A percentile compares a stretch with the other conserved stretches of the same genome.
Evolutionary conservation across 2,888 invertebrate species (phyloP).

Genomic region (Melieria picta): DNA sequence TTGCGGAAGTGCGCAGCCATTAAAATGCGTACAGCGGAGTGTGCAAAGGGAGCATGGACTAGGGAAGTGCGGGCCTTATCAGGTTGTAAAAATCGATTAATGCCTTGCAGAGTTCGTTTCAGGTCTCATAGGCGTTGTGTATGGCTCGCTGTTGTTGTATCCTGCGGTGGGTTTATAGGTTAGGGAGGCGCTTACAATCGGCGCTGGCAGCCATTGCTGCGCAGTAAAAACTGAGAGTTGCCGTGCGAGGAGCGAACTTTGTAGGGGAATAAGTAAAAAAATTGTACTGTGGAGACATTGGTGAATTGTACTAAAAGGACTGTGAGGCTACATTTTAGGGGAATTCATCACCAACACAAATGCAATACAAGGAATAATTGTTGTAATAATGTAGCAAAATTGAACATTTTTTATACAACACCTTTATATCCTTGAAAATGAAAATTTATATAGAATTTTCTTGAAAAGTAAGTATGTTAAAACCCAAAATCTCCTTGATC

Average conservation of each 20-base stretch:
- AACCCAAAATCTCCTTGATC: too few species aligned
- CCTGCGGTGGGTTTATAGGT: background rate
- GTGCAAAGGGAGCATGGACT: background rate
- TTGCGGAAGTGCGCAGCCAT: conserved; percentile 39
- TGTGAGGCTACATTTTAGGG: too few species aligned
- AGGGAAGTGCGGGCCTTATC: conserved; percentile 36
- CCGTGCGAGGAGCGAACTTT: background rate
- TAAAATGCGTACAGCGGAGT: conserved; percentile 18
- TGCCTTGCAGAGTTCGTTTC: background rate
- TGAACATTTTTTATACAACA: too few species aligned
- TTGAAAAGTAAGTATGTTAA: too few species aligned
- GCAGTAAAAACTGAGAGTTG: conserved; percentile 29
- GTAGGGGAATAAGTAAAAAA: background rate
- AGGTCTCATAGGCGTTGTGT: too few species aligned
- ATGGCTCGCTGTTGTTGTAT: too few species aligned
- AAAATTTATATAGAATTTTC: too few species aligned
- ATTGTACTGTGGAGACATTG: background rate
- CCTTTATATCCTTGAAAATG: too few species aligned
- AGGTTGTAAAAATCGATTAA: conserved; percentile 46
- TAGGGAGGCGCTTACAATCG: conserved; percentile 36
- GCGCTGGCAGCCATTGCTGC: conserved; percentile 44
- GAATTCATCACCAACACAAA: too few species aligned
- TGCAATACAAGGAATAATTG: too few species aligned
- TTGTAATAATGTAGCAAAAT: too few species aligned
- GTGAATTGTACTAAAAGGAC: too few species aligned